Conservation (phyloP, 2,113 vertebrate genomes). For the Macaca mulatta region DNA sequence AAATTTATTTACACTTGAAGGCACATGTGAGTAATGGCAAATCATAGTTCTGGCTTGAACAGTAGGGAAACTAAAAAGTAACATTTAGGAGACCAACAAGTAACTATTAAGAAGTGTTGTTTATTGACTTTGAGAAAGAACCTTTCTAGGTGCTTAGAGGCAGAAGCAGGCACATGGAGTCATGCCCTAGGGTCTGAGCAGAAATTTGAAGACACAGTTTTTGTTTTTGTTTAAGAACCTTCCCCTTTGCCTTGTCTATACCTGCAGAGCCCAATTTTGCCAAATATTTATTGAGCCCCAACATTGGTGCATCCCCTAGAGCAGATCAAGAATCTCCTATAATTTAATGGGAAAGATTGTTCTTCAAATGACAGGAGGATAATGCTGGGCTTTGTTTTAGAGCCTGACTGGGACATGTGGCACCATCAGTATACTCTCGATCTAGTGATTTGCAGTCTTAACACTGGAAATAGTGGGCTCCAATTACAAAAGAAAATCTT, state of each 20-base stretch:
- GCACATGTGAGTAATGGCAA: neutral
- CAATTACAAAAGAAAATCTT: conserved; percentile 19
- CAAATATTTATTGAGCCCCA: neutral
- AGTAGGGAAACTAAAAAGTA: neutral
- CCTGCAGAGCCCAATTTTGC: neutral
- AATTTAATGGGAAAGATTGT: neutral
- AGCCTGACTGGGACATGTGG: neutral
- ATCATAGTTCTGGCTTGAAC: neutral
- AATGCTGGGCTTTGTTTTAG: neutral
- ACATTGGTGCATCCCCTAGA: neutral
- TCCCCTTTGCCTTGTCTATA: neutral
- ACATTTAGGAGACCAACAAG: neutral
- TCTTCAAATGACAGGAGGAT: neutral
- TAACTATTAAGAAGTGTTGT: neutral
- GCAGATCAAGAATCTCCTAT: neutral
- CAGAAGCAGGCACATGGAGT: neutral
- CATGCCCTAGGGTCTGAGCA: neutral
- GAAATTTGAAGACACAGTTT: neutral
- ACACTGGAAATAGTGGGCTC: neutral
- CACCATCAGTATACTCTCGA: neutral
- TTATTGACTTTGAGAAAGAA: conserved; percentile 8
- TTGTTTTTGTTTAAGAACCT: neutral
- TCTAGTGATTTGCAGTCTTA: neutral
- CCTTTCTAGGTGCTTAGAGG: neutral
- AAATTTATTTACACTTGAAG: neutral